These are phyloP conservation scores for Agrochola circellaris DNA, from an alignment of 2,888 invertebrate species.

Conservation along the genomic window DNA sequence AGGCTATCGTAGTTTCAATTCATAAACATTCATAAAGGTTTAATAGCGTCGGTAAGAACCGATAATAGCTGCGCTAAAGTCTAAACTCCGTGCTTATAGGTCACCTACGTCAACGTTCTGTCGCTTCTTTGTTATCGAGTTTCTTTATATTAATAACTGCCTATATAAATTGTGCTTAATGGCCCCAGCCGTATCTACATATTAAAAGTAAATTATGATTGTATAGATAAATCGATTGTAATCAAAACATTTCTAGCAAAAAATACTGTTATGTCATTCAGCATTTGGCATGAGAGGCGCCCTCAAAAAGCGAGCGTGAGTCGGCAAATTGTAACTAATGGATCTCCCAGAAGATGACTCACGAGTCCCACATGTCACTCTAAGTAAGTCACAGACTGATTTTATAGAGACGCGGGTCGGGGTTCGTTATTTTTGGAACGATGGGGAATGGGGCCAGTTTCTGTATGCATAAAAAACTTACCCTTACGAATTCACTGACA, in stretches of 20 bases:
- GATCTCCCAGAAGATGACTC: constrained; percentile 85
- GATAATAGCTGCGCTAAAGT: constrained; percentile 54
- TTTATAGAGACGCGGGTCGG: constrained; percentile 76
- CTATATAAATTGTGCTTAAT: constrained; percentile 19
- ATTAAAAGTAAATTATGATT: constrained; percentile 22
- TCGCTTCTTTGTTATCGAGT: constrained; percentile 15
- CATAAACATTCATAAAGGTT: constrained; percentile 67
- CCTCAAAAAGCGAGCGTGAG: constrained; percentile 85
- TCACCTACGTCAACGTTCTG: constrained; percentile 39
- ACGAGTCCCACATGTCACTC: constrained; percentile 83
- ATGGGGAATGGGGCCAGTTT: constrained; percentile 53
- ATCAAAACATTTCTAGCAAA: constrained; percentile 63
- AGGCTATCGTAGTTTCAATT: constrained; percentile 71
- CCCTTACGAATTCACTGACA: constrained; percentile 51
- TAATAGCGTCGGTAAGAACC: constrained; percentile 60
- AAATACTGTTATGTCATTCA: constrained; percentile 66
- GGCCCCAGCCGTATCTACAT: not conserved
- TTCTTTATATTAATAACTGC: constrained; percentile 11
- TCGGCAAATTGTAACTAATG: constrained; percentile 86
- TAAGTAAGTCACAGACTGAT: constrained; percentile 77
- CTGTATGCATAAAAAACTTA: constrained; percentile 63
- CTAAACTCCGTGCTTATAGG: constrained; percentile 28
- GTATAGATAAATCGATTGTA: constrained; percentile 40
- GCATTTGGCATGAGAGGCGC: constrained; percentile 70
- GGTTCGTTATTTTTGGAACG: constrained; percentile 74